Conservation (phyloP, 2,113 vertebrate genomes). For the Hippolais icterina region DNA sequence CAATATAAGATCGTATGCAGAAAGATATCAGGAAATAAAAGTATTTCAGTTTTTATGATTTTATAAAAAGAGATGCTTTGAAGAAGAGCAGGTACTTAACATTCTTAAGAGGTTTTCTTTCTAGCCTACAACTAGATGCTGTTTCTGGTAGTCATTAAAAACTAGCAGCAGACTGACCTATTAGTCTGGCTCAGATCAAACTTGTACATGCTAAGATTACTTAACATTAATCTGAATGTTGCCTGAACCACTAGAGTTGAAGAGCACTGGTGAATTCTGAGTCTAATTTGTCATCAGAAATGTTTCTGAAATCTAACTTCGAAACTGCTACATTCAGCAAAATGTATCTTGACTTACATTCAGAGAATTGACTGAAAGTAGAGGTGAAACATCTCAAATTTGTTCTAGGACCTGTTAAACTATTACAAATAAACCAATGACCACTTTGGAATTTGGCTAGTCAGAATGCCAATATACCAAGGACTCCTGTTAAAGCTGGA, state of each 20-base stretch:
- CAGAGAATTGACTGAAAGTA: not conserved
- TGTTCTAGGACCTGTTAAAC: not conserved
- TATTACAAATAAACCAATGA: not conserved
- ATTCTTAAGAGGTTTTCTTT: not conserved
- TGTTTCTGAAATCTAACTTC: not conserved
- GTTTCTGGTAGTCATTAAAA: not conserved
- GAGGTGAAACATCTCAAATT: not conserved
- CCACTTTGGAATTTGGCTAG: not conserved
- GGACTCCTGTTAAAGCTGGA: not conserved
- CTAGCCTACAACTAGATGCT: not conserved
- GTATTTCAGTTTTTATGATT: not conserved
- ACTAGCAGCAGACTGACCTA: not conserved
- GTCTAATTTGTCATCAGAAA: not conserved
- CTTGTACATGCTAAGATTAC: not conserved
- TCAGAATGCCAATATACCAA: not conserved
- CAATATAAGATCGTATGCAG: not conserved
- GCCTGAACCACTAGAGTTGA: not conserved
- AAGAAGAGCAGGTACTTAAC: not conserved
- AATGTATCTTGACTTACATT: not conserved
- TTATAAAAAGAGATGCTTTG: not conserved
- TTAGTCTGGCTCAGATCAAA: not conserved
- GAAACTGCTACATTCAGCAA: not conserved
- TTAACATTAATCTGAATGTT: not conserved
- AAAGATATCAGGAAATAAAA: not conserved
- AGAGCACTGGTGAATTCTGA: not conserved